These are phyloP conservation scores for Carassius auratus DNA, from an alignment of 2,113 vertebrate genomes.

Conservation along the genomic window DNA sequence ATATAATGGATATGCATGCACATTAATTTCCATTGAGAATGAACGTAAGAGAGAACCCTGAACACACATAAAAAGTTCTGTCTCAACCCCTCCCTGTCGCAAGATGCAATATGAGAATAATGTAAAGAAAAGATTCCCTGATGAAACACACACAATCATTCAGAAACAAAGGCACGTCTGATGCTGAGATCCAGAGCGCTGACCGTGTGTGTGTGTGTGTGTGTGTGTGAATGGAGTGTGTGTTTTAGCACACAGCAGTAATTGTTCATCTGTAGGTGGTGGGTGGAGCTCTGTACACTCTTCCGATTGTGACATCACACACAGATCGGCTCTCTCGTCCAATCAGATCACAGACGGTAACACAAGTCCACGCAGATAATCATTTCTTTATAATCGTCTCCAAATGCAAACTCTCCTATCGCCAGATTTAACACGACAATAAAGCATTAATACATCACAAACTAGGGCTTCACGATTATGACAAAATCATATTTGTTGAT, in stretches of 20 bases:
- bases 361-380: background rate
- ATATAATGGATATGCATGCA: too few relatives aligned
- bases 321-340: background rate
- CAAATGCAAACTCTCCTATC: background rate
- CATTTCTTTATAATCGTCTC: background rate
- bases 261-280: constrained; percentile 14
- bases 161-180: constrained; percentile 11
- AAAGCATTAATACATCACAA: too few relatives aligned
- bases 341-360: background rate
- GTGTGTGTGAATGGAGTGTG: constrained; percentile 15
- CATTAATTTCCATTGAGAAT: too few relatives aligned
- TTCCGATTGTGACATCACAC: constrained; percentile 27
- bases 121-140: background rate
- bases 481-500: too few relatives aligned
- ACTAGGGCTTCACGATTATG: too few relatives aligned
- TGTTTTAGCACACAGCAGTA: background rate
- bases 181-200: background rate
- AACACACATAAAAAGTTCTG: too few relatives aligned
- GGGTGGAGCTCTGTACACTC: constrained; percentile 14
- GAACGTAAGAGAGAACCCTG: too few relatives aligned
- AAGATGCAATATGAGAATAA: background rate
- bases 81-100: background rate
- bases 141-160: constrained; percentile 5
- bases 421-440: background rate
- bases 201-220: background rate